A percentile compares a stretch with the other conserved stretches of the same genome.
These are phyloP conservation scores for Coracias cyanogaster DNA, from an alignment of 2,797 vertebrate genomes.

Conservation along the genomic window DNA sequence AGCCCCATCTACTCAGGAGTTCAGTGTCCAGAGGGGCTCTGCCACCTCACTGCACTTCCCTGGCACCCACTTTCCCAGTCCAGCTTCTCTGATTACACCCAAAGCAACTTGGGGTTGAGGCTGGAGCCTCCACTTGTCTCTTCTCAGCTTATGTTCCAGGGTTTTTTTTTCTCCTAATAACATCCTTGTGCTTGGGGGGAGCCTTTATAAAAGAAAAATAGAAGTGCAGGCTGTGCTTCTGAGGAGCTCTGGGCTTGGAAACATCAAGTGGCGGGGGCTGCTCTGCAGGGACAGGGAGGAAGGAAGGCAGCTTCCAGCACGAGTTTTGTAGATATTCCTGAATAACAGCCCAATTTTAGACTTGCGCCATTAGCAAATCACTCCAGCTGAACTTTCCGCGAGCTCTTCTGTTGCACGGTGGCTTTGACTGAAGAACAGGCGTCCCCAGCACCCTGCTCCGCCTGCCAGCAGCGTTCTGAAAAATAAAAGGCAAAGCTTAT, in stretches of 20 bases:
- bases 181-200: background rate
- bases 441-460: background rate
- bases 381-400: background rate
- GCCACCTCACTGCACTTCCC: background rate
- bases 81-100: background rate
- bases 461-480: background rate
- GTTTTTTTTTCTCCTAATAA: background rate
- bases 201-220: background rate
- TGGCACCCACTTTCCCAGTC: accelerated
- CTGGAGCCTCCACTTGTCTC: background rate
- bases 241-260: background rate
- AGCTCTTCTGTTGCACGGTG: background rate
- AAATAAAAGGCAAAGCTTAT: background rate
- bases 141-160: background rate
- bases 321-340: background rate
- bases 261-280: accelerated
- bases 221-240: background rate
- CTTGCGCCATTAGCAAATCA: background rate
- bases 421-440: background rate
- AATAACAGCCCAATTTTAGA: background rate
- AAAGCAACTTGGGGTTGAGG: background rate
- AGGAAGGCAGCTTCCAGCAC: background rate
- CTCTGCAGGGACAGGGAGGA: background rate
- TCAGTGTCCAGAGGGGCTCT: accelerated
- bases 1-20: background rate